Percentiles rank a stretch among this genome's conserved stretches.
phyloP scores from a whole-genome alignment of 2,797 vertebrate genomes.

The Xenops minutus region DNA sequence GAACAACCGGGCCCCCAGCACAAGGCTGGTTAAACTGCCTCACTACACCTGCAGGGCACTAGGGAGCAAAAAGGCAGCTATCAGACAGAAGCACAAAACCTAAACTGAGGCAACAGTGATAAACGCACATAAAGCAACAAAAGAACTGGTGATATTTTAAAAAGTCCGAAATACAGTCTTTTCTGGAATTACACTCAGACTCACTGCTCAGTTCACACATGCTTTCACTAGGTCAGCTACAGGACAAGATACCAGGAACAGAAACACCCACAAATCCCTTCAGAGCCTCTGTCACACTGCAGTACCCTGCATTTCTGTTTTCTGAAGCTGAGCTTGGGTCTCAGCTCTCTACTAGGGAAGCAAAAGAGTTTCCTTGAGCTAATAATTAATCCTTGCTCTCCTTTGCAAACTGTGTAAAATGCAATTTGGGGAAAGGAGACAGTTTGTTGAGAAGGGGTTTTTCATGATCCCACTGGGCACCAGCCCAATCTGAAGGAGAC shows the following conservation, averaged over 20 bases:
- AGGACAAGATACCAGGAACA: background rate
- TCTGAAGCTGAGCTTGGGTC: background rate
- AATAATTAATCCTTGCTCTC: background rate
- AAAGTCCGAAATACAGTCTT: background rate
- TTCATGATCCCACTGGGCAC: background rate
- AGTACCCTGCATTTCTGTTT: background rate
- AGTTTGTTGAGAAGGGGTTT: background rate
- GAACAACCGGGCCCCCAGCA: background rate
- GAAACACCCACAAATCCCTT: background rate
- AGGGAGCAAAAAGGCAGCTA: background rate
- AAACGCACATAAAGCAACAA: background rate
- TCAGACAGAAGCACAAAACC: background rate
- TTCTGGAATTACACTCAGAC: background rate
- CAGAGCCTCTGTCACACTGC: background rate
- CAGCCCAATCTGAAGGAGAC: background rate
- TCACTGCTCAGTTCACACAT: background rate
- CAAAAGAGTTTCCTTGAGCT: background rate
- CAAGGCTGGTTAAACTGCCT: fast-evolving
- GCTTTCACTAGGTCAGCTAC: background rate
- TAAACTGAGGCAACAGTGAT: background rate
- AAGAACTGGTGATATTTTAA: background rate
- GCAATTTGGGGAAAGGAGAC: fast-evolving
- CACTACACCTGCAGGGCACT: background rate
- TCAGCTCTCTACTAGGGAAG: background rate
- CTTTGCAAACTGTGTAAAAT: background rate